Percentiles rank a stretch among this genome's conserved stretches.
Evolutionary conservation across 2,888 invertebrate species (phyloP).

Genomic region (Lobophora halterata): DNA sequence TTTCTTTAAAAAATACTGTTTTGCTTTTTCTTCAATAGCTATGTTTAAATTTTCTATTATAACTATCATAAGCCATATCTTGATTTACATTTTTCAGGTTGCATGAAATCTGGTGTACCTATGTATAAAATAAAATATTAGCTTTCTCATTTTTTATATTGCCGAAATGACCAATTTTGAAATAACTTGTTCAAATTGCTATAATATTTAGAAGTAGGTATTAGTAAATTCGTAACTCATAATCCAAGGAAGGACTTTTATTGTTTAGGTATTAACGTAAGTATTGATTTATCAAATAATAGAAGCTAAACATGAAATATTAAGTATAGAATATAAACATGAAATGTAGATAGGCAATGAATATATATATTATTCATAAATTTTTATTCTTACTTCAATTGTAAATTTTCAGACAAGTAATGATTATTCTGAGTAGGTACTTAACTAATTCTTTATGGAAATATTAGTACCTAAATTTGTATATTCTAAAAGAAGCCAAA

Average conservation of each 20-base stretch:
- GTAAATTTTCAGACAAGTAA: conserved; percentile 5
- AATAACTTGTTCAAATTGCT: conserved; percentile 8
- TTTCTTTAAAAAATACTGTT: too few relatives aligned
- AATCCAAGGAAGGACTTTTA: conserved; percentile 4
- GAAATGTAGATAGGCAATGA: conserved; percentile 4
- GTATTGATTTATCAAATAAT: too few relatives aligned
- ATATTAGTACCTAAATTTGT: too few relatives aligned
- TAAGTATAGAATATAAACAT: not conserved
- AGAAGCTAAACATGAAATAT: too few relatives aligned
- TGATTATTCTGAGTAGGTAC: too few relatives aligned
- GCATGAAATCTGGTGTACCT: not conserved
- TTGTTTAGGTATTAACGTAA: too few relatives aligned
- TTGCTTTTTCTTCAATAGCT: too few relatives aligned
- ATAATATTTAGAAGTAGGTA: conserved; percentile 4
- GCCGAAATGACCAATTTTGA: conserved; percentile 22
- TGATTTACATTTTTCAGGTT: conserved; percentile 5
- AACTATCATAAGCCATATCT: too few relatives aligned
- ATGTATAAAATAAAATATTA: conserved; percentile 9
- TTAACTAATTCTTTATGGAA: too few relatives aligned
- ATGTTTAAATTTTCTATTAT: too few relatives aligned
- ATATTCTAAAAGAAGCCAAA: too few relatives aligned
- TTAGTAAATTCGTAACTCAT: not conserved
- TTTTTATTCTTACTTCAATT: not conserved
- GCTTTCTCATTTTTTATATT: conserved; percentile 20
- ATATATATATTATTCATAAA: conserved; percentile 2